Evolutionary conservation across 1,140 invertebrate species (phyloP), one percentile per base, ranked within the genome.

Genomic region (Eupeodes corollae): DNA sequence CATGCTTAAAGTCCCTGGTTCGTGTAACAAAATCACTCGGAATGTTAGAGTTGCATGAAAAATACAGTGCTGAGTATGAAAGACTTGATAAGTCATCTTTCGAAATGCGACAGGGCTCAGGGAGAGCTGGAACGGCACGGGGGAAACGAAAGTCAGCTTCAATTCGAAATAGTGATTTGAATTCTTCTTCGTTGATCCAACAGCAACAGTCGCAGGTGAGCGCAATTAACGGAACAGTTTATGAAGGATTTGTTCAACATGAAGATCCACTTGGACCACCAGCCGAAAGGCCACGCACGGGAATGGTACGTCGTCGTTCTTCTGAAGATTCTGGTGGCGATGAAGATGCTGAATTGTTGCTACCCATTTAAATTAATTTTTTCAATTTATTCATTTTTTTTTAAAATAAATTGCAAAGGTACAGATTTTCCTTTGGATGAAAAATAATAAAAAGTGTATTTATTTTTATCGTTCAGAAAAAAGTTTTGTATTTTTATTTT

Each of bases 1-100:
- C 90, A 58, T 91, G 88, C 69, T 70, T 96, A 6, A 83, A 88
- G 56, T 88, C 90, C 56, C 72, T 96, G 40, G 80, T 92, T 12
- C 76, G 87, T 91, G 30, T 88, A 79, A 61, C 83, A 76, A 53
- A 92, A 91, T 73, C 70, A 1, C 46, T 63, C 42, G 62, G 62
- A 1, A 52, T 65, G 49, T 42, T 91, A 31, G 88, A 90, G 5
- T 70, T 93, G 48, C 49, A 67, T 12, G 63, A 68, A 15, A 55
- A 86, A 15, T 96, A 91, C 63, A 75, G 79, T 8, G 66, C 77
- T 33, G 87, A 90, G 62, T 73, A 95, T 55, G 85, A 87, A 57
- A 83, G 86, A 60, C 77, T 84, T 19, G 90, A 95, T 61, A 65
- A 61, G 18, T 53, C 21, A 26, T 3, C 21, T 26, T 5, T 3